Evolutionary conservation across 2,113 vertebrate species (phyloP).

Genomic region (Dipodomys ordii): DNA sequence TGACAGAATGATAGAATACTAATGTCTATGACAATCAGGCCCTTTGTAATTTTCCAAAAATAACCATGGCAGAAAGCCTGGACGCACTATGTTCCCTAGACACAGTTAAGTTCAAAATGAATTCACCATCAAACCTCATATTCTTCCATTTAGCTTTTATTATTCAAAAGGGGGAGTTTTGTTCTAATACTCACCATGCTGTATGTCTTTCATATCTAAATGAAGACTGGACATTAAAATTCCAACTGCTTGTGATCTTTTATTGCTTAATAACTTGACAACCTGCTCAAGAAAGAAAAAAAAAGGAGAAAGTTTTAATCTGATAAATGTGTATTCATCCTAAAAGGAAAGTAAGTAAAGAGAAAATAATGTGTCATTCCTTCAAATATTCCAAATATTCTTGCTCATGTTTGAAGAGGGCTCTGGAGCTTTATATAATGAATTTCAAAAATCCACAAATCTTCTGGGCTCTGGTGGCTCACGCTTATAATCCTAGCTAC

Average conservation of each 20-base stretch:
- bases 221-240: constrained; percentile 99
- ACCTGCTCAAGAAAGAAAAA: constrained; percentile 87
- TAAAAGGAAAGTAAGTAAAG: constrained; percentile 47
- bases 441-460: background rate
- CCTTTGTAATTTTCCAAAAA: background rate
- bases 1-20: background rate
- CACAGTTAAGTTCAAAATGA: background rate
- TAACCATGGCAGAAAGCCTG: background rate
- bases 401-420: background rate
- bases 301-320: constrained; percentile 26
- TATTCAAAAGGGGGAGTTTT: background rate
- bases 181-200: constrained; percentile 92
- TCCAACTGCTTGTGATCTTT: constrained; percentile 98
- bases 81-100: background rate
- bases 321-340: background rate
- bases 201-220: constrained; percentile 98
- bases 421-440: background rate
- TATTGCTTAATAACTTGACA: constrained; percentile 97
- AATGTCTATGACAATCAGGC: background rate
- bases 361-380: background rate
- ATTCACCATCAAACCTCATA: background rate
- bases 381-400: constrained; percentile 11
- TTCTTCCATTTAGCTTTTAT: background rate
- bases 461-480: no score
- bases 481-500: no score